phyloP scores from a whole-genome alignment of 2,797 vertebrate genomes.

The Bryconaethiops microstoma region DNA sequence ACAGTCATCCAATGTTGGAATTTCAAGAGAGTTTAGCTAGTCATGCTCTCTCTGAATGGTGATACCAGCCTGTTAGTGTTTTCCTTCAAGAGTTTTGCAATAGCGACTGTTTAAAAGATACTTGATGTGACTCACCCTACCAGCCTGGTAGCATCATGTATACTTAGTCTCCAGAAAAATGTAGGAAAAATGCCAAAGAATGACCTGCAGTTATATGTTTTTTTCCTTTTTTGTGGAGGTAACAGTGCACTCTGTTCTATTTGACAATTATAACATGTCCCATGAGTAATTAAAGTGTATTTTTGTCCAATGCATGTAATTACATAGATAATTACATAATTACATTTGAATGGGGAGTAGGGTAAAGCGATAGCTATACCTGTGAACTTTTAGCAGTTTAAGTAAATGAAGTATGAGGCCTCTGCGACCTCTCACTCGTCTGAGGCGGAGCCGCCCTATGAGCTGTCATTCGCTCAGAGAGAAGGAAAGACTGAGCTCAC shows the following conservation, averaged over 20 bases:
- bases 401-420: neutral
- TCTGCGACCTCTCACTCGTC: constrained; percentile 21
- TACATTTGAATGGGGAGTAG: neutral
- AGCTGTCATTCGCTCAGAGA: constrained; percentile 29
- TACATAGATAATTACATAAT: neutral
- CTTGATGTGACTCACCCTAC: neutral
- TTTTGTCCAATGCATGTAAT: too few species aligned
- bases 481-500: constrained; percentile 59
- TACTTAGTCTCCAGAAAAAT: too few species aligned
- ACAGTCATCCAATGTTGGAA: too few species aligned
- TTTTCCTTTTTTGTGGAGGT: too few species aligned
- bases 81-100: too few species aligned
- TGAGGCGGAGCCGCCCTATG: constrained; percentile 34
- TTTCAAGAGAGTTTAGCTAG: too few species aligned
- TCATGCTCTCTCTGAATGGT: too few species aligned
- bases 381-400: neutral
- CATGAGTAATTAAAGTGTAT: neutral
- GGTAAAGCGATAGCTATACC: neutral
- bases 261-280: neutral
- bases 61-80: too few species aligned
- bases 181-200: too few species aligned
- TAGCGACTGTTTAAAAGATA: neutral
- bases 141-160: neutral
- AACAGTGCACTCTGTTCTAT: too few species aligned
- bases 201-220: neutral